Base-by-base conservation (phyloP, 1,140 invertebrate species). In the Hycleus phaleratus region DNA sequence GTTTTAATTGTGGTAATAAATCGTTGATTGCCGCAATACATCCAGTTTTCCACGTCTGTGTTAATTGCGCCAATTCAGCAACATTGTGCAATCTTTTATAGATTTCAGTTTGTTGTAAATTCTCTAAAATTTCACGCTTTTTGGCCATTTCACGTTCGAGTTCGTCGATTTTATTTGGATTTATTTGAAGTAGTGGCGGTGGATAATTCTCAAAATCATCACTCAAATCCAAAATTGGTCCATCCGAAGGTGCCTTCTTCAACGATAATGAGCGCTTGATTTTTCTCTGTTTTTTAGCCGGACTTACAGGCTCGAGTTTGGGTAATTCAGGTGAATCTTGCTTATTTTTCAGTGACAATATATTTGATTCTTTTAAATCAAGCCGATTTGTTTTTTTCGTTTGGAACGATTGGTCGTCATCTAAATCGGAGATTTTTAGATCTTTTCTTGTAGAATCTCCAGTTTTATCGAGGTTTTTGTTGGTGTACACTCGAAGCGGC, bases 81-180 rank as follows among this genome's bases (percentile, higher is more conserved):
- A 62, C 32, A 51, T 61, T 59, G 56, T 66, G 62, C 24, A 50
- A 53, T n/a, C 56, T 59, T 48, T 58, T 60, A 46, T 66, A 68
- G 10, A 60, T 45, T 56, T 59, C 59, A 9, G 61, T 62, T 26
- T 46, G 60, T 56, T 60, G 64, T 7, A 68, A 44, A 40, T 60
- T 50, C 7, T 60, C 63, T n/a, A 69, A 43, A 40, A 44, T 53
- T 26, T 40, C 50, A 58, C 61, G 44, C 54, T 67, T 67, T 11
- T 60, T 10, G 49, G 7, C 32, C 4, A 32, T 3, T 32, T 57
- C 53, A 25, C 63, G 43, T 47, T 55, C 24, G 7, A 55, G 52
- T 56, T 65, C 51, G 4, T 53, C 38, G 9, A 46, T 26, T 12
- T n/a, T 26, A 38, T 60, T 52, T n/a, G 50, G 32, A 38, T 49